Conservation (phyloP, 2,888 invertebrate genomes). For the Trachelus stipa region DNA sequence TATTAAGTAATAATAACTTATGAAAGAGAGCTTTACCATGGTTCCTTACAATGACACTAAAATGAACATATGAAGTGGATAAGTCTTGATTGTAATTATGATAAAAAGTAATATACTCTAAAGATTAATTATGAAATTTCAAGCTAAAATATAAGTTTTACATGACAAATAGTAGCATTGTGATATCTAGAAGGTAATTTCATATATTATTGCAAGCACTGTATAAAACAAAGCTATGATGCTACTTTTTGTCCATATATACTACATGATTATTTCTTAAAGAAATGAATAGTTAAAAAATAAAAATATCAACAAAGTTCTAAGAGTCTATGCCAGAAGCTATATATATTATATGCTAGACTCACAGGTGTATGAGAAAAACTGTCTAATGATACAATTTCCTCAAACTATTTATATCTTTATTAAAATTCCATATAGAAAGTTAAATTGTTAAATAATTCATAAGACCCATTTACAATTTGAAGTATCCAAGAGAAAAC, state of each 20-base stretch:
- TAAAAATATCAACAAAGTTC: neutral
- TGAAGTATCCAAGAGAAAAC: neutral
- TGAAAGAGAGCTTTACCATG: neutral
- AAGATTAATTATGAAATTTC: neutral
- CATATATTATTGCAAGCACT: neutral
- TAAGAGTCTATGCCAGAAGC: neutral
- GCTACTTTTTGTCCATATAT: neutral
- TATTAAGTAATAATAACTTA: neutral
- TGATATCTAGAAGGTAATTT: neutral
- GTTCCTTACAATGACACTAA: neutral
- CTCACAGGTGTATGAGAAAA: neutral
- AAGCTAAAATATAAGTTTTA: neutral
- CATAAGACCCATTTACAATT: neutral
- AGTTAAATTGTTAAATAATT: neutral
- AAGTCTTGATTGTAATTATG: neutral
- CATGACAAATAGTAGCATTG: neutral
- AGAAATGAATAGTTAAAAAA: neutral
- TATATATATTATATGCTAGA: neutral
- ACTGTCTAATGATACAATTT: neutral
- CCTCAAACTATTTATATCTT: neutral
- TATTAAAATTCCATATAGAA: neutral
- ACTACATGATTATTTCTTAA: neutral
- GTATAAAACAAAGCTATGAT: neutral
- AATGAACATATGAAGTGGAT: neutral
- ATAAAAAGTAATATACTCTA: neutral